Percentiles rank a stretch among this genome's conserved stretches.
phyloP scores from a whole-genome alignment of 2,113 vertebrate species.

The Carollia perspicillata region DNA sequence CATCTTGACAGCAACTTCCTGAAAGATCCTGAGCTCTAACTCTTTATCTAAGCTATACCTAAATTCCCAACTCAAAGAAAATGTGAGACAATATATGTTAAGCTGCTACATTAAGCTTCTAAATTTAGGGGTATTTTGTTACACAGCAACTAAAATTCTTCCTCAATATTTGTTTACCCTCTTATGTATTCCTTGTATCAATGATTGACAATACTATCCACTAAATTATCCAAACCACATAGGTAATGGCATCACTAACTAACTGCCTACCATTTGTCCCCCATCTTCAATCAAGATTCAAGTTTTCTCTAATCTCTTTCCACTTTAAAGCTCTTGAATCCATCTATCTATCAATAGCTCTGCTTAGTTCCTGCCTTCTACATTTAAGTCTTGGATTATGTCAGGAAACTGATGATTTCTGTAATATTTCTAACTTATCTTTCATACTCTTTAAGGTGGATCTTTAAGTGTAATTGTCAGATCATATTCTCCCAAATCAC shows the following conservation, averaged over 20 bases:
- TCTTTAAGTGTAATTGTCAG: not conserved
- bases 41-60: not conserved
- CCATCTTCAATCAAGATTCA: not conserved
- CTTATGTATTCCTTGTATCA: not conserved
- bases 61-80: not conserved
- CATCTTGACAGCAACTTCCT: not conserved
- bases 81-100: not conserved
- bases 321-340: not conserved
- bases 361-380: not conserved
- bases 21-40: not conserved
- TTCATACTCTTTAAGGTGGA: not conserved
- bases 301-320: not conserved
- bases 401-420: not conserved
- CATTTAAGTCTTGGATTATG: not conserved
- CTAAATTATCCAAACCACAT: not conserved
- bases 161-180: not conserved
- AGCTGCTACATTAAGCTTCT: not conserved
- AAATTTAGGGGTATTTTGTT: not conserved
- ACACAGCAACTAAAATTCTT: not conserved
- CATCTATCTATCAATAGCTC: not conserved
- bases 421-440: not conserved
- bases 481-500: not conserved
- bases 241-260: not conserved
- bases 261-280: fast-evolving
- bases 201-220: not conserved